Evolutionary conservation across 2,113 vertebrate species (phyloP), one percentile per base, ranked within the genome.

Genomic region (Chiloscyllium plagiosum): DNA sequence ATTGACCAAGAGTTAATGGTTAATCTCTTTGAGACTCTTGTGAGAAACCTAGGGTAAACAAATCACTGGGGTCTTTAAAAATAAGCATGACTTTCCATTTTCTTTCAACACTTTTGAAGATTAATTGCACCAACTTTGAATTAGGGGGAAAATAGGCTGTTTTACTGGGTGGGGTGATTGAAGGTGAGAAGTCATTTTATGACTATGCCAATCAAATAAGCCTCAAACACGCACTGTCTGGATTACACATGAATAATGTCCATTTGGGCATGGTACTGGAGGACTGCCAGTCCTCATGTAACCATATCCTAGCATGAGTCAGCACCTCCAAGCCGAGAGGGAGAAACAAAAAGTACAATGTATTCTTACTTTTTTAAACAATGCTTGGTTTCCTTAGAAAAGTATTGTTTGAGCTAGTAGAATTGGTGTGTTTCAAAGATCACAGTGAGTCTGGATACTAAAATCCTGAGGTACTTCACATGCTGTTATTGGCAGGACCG

Each of bases 301-400:
- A 72, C 68, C 42, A 95, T 72, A 69, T 68, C 29, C 90, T 69
- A 94, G 90, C 65, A 72, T 95, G 66, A 94, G 68, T 72, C 93
- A 95, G 22, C n/a, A 93, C 33, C 90, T 93, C 20, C 90, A 95
- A 72, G 20, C 10, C 3, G 37, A 70, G 42, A 47, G 93, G 93
- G 93, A 70, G 37, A 8, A 94, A 68, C n/a, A 70, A 50, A 70
- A 94, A 69, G 12, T 22, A 70, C 61, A 93, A 37, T 22, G 65
- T 2, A 66, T 68, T 68, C 61, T 93, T 93, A 24, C 24, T n/a
- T 92, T 33, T 52, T 10, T 6, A 93, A 66, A 56, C 61, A 93
- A 42, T n/a, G 33, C n/a, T 66, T 66, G 7, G 33, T 93, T 93
- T 93, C 66, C 37, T 69, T 70, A 10, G 4, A 56, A 37, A 95